Evolutionary conservation across 2,888 invertebrate genomes (phyloP), one percentile per base, ranked within the genome.

Genomic region (Lypha dubia): DNA sequence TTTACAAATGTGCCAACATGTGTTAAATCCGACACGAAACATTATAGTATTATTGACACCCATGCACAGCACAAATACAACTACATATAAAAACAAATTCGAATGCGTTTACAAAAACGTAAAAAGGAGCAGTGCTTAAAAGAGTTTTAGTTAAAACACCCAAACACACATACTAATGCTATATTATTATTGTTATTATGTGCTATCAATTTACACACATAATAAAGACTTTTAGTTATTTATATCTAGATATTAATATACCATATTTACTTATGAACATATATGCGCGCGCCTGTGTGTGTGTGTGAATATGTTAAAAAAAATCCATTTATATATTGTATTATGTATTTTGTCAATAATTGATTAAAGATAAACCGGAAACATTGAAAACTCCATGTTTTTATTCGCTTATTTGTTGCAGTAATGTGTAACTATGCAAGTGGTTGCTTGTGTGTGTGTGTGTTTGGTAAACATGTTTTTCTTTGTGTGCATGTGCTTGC

Each of bases 1-100:
- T 63, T 73, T 81, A 70, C 85, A 77, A 85, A 85, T 83, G 77
- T 70, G 85, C 51, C 63, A 85, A 81, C 83, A 85, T 77, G 76
- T 85, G 80, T 83, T 83, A 77, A 83, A 80, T 77, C 80, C 35
- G 63, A 83, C 62, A 74, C 73, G 65, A 79, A 73, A 71, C 81
- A 84, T 67, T 76, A 63, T 68, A 46, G 9, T 53, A 80, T 79
- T 74, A 77, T 68, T 51, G 46, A 58, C 74, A 73, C 67, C 58
- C 63, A 79, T 35, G 46, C 73, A 20, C 11, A 73, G n/a, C 22
- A 17, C 17, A 49, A 49, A 68, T 51, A 49, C 49, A 20, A 20
- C 9, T 49, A 20, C 17, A 73, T 22, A 28, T 53, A 11, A 44
- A 68, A 71, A 56, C 76, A 65, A 65, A 58, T 74, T 24, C 53